These are phyloP conservation scores for Geodia barretti DNA, from an alignment of 37 sponge, comb jelly and placozoan genomes.

Conservation along the genomic window DNA sequence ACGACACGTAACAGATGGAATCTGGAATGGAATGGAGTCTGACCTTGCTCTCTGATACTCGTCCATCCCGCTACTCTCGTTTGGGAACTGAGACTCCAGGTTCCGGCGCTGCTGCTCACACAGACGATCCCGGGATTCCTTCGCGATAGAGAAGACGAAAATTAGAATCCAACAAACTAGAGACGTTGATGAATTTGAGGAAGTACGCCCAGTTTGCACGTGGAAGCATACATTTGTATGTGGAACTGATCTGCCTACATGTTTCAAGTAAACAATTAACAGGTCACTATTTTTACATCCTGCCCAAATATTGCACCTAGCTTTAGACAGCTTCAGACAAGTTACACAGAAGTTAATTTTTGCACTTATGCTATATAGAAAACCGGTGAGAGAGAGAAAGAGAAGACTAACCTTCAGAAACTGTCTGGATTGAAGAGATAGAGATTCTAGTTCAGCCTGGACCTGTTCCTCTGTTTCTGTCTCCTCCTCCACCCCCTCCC, in stretches of 20 bases:
- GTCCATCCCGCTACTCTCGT: constrained; percentile 5
- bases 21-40: too few species aligned
- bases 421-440: constrained; percentile 34
- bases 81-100: background rate
- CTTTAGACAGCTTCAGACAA: too few species aligned
- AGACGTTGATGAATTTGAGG: too few species aligned
- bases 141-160: background rate
- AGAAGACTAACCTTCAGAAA: constrained; percentile 8
- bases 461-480: background rate
- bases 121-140: constrained; percentile 14
- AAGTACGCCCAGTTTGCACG: too few species aligned
- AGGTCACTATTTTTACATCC: background rate
- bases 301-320: too few species aligned
- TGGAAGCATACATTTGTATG: too few species aligned
- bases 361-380: too few species aligned
- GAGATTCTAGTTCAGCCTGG: constrained; percentile 8
- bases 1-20: background rate
- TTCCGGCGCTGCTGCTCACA: constrained; percentile 10
- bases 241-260: too few species aligned
- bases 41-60: background rate
- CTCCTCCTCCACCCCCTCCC: background rate
- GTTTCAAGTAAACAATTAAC: background rate
- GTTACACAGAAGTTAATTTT: too few species aligned
- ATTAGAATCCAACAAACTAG: background rate
- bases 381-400: too few species aligned